Evolutionary conservation across 2,888 invertebrate genomes (phyloP), one percentile per base, ranked within the genome.

Genomic region (Dorcus hopei): DNA sequence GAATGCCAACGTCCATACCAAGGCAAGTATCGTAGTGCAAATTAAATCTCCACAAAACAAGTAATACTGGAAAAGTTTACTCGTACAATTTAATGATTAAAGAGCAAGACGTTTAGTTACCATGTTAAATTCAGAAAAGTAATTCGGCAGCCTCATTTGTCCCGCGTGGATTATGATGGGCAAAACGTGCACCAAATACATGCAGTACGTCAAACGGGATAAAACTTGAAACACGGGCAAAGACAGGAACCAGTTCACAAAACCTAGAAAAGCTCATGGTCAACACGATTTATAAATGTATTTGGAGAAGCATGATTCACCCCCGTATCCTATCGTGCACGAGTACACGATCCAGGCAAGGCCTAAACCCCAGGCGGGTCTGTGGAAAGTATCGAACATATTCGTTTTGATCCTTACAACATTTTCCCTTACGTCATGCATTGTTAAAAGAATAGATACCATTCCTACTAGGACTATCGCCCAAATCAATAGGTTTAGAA

Each of bases 311-410:
- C 6, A 19, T 19, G 2, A 3, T 19, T 47, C 49, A 57, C 60
- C 64, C 41, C 62, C 64, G 14, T 53, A 51, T 3, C 62, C 62
- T 8, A 50, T 55, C 19, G 55, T 54, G 41, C 62, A 64, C 3
- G 64, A 40, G 48, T 52, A 61, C 1, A 64, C 42, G 4, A 64
- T 61, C 64, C 64, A 64, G 1, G 19, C 49, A 23, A 49, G 9
- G 33, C 38, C 49, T 19, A 49, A 9, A 9, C 38, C 40, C 62
- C 62, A 64, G 8, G 38, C 41, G 2, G 62, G 62, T 38, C 64
- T 38, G n/a, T 61, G 48, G 40, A 62, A 55, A 4, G 64, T 23
- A 19, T 52, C 49, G 49, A 54, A 64, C 11, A 62, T 19, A 42
- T 58, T 61, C 19, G 51, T 58, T 38, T 61, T 62, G 3, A 45